Evolutionary conservation across 2,797 vertebrate species (phyloP).

Genomic region (Eulemur albifrons): DNA sequence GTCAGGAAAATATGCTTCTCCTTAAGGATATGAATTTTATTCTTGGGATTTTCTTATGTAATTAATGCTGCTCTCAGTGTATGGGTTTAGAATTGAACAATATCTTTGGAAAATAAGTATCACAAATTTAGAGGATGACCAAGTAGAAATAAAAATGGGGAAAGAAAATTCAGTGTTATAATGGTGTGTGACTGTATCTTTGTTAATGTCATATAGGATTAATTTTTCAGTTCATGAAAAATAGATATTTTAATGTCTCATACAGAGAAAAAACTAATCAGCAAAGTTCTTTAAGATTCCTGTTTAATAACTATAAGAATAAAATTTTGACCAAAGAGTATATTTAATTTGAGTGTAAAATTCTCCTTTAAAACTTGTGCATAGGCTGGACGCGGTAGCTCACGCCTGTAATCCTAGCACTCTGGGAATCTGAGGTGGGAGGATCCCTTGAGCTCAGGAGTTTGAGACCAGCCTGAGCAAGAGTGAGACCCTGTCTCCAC

Average conservation of each 20-base stretch:
- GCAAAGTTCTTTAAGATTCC: not conserved
- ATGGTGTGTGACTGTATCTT: not conserved
- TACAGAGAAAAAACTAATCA: not conserved
- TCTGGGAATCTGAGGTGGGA: no score
- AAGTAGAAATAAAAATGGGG: not conserved
- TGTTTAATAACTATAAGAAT: not conserved
- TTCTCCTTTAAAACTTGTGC: not conserved
- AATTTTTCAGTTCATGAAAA: not conserved
- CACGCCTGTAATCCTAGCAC: no score
- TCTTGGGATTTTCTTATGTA: not conserved
- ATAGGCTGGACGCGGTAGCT: no score
- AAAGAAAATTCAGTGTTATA: not conserved
- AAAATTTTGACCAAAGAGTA: not conserved
- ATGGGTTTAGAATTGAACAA: not conserved
- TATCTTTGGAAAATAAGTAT: not conserved
- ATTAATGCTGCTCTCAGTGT: not conserved
- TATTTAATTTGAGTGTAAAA: conserved; percentile 9
- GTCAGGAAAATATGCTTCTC: not conserved
- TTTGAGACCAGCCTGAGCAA: no score
- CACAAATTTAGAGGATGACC: not conserved
- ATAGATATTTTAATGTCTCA: not conserved
- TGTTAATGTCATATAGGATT: not conserved
- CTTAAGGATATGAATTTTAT: not conserved
- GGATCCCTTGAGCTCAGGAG: no score
- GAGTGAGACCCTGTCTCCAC: no score